Evolutionary conservation across 2,888 invertebrate species (phyloP).

Genomic region (Phengaris alcon): DNA sequence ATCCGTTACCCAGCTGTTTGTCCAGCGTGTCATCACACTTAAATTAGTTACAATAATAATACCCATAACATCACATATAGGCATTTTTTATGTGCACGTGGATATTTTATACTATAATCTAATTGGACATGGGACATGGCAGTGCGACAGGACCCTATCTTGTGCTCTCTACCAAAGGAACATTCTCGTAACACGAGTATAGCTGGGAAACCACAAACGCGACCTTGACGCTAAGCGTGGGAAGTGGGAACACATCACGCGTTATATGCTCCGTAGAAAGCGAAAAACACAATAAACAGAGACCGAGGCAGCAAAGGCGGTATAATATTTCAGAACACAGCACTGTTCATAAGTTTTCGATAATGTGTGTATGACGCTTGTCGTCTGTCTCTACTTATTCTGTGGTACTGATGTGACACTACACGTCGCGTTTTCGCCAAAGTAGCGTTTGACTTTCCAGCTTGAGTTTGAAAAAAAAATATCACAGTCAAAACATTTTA

Average conservation of each 20-base stretch:
- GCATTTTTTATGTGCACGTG: background rate
- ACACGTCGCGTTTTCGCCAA: background rate
- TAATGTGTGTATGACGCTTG: no score
- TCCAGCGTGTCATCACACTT: background rate
- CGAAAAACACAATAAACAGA: no score
- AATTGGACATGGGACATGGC: conserved; percentile 13
- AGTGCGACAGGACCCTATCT: conserved; percentile 8
- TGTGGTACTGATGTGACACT: no score
- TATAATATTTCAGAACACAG: no score
- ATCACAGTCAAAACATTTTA: conserved; percentile 16
- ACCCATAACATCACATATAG: background rate
- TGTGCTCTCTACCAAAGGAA: conserved; percentile 7
- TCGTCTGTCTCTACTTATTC: no score
- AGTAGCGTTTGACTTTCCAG: background rate
- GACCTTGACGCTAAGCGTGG: background rate
- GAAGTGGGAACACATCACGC: no score
- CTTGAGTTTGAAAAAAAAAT: background rate
- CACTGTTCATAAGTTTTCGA: no score
- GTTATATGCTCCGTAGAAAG: no score
- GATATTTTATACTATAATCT: background rate
- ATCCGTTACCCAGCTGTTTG: background rate
- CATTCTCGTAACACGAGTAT: background rate
- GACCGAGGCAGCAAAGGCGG: no score
- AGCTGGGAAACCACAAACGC: background rate
- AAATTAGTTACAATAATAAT: background rate